Base-by-base conservation (phyloP, 2,888 invertebrate species). In the Andrena camellia region DNA sequence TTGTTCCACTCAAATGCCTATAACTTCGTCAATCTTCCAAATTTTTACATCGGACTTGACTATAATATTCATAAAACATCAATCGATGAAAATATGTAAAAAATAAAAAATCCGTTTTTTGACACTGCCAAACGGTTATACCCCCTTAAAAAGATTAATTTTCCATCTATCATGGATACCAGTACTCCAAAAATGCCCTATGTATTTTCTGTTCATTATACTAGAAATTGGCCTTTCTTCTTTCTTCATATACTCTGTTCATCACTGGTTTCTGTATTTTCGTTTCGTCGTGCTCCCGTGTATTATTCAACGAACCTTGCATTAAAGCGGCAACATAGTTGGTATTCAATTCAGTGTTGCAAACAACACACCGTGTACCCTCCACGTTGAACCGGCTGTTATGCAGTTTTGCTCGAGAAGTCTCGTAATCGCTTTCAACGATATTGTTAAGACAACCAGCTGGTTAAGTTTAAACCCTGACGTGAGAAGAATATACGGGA, bases 351-450 rank as follows among this genome's bases (percentile, higher is more conserved):
- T 70, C 48, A 66, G 57, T 50, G 81, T 66, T 69, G 66, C 74
- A 67, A 81, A 81, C 69, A 75, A 69, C 75, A 60, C 66, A 8
- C 52, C 20, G 52, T 54, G 60, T 76, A 81, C 52, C 60, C 42
- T 54, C 48, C 59, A 62, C 33, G 35, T 70, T 62, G 52, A 52
- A 23, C 5, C 42, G 59, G 48, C 35, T 57, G 62, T 80, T 82
- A 82, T 59, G 59, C 69, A 69, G 52, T 35, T 66, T 68, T 35
- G 8, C 67, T 31, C 29, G 80, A 73, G 67, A 59, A 69, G 69
- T 66, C 29, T 69, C 66, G 50, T 52, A 62, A 57, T 57, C 26
- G 70, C n/a, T 59, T 69, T n/a, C 26, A 35, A 20, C 23, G 26
- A 26, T 8, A 57, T 52, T 52, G n/a, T 20, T 52, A 8, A 52